Evolutionary conservation across 2,797 vertebrate genomes (phyloP), one percentile per base, ranked within the genome.

Genomic region (Acipenser ruthenus): DNA sequence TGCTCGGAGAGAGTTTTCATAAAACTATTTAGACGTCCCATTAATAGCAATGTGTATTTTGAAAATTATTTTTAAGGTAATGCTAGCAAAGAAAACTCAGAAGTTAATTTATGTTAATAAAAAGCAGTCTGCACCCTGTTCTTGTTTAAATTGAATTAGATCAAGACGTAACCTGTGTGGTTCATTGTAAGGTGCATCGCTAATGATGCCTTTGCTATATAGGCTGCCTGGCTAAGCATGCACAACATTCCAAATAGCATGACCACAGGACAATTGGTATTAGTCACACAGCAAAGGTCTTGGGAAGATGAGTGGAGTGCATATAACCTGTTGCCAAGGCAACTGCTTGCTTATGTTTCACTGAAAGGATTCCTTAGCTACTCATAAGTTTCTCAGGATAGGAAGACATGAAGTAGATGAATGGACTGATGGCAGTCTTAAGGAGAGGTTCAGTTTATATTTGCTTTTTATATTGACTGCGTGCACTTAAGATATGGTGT

Each of bases 241-340:
- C 55, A 11, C 6, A 10, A n/a, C 9, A 58, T 13, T 58, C 12
- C 55, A 58, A 10, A 58, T 6, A 37, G 23, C 23, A 55, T 66
- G 67, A 74, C 72, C 15, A 10, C 13, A 3, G 60, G 65, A 58
- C 52, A 68, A 70, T 66, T 52, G 65, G 65, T 69, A 67, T 72
- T 70, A 70, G 51, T 66, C 50, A 50, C 58, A 50, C 64, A 37
- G 37, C 51, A 37, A 37, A 37, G 23, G 9, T 56, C 69, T 12
- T 15, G 67, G 18, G 67, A 71, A 69, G 65, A 60, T 69, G 62
- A 74, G 68, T 48, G 64, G 60, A 63, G 60, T 69, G 75, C 80
- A 82, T 78, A 79, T 73, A 74, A 72, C 70, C 69, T 52, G 86
- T 88, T 86, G 66, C 86, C 81, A 80, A 8, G 78, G 78, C 84